phyloP scores from a whole-genome alignment of 2,113 vertebrate species.

The Paraplagusia blochii region DNA sequence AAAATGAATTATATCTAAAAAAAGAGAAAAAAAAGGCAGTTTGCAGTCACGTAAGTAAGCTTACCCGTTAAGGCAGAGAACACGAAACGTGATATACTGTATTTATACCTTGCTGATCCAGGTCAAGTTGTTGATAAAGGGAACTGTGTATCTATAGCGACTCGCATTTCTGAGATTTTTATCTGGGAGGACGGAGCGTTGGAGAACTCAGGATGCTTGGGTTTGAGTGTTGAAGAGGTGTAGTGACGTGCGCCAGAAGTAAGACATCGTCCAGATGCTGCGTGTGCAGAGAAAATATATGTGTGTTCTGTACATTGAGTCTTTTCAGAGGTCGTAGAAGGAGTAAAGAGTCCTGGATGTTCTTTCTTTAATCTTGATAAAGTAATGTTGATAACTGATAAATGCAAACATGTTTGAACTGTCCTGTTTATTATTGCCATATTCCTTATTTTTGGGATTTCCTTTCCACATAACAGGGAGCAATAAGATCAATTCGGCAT shows the following conservation, averaged over 20 bases:
- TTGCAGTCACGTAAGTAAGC: constrained; percentile 83
- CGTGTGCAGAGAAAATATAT: constrained; percentile 9
- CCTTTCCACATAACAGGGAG: too few relatives aligned
- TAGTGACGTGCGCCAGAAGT: constrained; percentile 24
- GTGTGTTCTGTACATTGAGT: constrained; percentile 24
- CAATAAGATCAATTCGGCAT: too few relatives aligned
- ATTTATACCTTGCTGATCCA: constrained; percentile 77
- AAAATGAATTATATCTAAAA: constrained; percentile 84
- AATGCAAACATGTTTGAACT: too few relatives aligned
- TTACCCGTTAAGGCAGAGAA: constrained; percentile 92
- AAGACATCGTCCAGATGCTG: constrained; percentile 29
- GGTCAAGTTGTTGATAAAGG: constrained; percentile 49
- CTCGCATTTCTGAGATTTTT: constrained; percentile 26
- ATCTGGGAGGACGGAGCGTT: constrained; percentile 31
- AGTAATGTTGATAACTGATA: constrained; percentile 13
- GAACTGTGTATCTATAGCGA: constrained; percentile 11
- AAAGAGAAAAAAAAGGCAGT: too few relatives aligned
- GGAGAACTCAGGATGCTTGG: constrained; percentile 35
- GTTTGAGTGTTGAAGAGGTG: constrained; percentile 10
- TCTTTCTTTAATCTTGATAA: constrained; percentile 14
- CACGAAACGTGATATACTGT: constrained; percentile 71
- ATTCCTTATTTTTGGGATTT: too few relatives aligned
- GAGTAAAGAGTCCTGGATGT: constrained; percentile 18
- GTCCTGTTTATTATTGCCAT: too few relatives aligned
- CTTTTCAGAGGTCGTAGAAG: constrained; percentile 16